Evolutionary conservation across 2,113 vertebrate genomes (phyloP).

Genomic region (Oenanthe melanoleuca): DNA sequence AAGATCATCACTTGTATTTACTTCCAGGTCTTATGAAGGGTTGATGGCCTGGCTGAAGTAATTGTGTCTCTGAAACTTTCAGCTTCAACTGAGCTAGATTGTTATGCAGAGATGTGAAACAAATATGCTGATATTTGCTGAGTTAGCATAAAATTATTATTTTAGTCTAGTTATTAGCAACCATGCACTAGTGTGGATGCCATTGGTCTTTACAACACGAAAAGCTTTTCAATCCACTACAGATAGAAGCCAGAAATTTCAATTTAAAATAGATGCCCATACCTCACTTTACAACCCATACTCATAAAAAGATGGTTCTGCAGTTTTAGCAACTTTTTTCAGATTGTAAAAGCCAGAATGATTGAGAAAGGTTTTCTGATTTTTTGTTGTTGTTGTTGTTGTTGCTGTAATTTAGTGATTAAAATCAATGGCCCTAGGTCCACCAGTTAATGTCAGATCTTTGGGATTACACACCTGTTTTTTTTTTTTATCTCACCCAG

Average conservation of each 20-base stretch:
- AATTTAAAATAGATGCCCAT: not conserved
- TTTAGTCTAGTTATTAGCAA: not conserved
- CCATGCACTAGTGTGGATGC: not conserved
- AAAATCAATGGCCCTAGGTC: not conserved
- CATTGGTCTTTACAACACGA: not conserved
- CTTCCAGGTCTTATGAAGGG: not conserved
- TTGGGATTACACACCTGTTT: not conserved
- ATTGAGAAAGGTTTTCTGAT: not conserved
- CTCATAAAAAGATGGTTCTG: not conserved
- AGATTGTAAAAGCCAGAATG: not conserved
- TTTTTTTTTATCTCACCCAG: not conserved
- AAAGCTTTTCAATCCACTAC: not conserved
- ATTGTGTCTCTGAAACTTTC: not conserved
- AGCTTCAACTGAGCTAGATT: not conserved
- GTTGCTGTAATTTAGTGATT: not conserved
- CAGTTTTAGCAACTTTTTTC: not conserved
- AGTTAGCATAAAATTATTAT: not conserved
- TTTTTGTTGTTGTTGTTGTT: not conserved
- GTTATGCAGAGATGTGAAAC: not conserved
- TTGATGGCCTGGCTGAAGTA: not conserved
- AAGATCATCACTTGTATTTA: not conserved
- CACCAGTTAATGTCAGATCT: not conserved
- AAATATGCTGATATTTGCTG: not conserved
- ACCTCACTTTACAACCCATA: rapidly evolving
- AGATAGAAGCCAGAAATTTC: not conserved